Evolutionary conservation across 1,140 invertebrate genomes (phyloP).

Genomic region (Drosophila kanapiae): DNA sequence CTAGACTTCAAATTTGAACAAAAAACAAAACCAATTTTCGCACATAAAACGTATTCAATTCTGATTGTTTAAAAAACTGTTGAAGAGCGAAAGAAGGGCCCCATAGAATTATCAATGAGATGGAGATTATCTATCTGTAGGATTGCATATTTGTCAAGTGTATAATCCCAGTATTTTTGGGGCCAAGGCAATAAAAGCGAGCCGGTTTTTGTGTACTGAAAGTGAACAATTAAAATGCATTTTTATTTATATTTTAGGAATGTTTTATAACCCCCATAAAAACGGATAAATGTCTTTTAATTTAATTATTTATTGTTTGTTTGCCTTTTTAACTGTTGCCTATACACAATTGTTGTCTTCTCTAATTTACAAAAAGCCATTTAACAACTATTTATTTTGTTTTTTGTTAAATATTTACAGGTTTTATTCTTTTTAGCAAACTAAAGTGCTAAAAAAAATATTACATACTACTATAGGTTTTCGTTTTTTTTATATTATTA

Average conservation of each 20-base stretch:
- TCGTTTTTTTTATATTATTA: constrained; percentile 31
- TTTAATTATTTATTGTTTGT: constrained; percentile 55
- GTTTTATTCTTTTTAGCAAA: constrained; percentile 58
- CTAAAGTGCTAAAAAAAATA: constrained; percentile 61
- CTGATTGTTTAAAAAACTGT: constrained; percentile 40
- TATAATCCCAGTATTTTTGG: constrained; percentile 56
- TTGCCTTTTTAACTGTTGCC: constrained; percentile 68
- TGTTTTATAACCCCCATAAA: not conserved
- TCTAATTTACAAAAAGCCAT: constrained; percentile 76
- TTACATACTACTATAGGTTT: constrained; percentile 57
- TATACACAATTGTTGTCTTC: constrained; percentile 69
- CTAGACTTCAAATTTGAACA: constrained; percentile 40
- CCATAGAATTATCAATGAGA: constrained; percentile 29
- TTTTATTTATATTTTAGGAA: not conserved
- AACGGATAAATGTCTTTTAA: constrained; percentile 21
- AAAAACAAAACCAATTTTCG: constrained; percentile 18
- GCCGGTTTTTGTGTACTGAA: constrained; percentile 69
- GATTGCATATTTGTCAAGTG: constrained; percentile 14
- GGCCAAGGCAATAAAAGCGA: constrained; percentile 72
- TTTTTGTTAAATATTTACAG: constrained; percentile 51
- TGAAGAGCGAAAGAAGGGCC: constrained; percentile 14
- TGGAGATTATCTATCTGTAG: constrained; percentile 14
- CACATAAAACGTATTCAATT: constrained; percentile 31
- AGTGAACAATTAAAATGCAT: constrained; percentile 26
- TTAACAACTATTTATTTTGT: constrained; percentile 61